phyloP scores from a whole-genome alignment of 2,888 invertebrate genomes.

The Lepidonotus clava region DNA sequence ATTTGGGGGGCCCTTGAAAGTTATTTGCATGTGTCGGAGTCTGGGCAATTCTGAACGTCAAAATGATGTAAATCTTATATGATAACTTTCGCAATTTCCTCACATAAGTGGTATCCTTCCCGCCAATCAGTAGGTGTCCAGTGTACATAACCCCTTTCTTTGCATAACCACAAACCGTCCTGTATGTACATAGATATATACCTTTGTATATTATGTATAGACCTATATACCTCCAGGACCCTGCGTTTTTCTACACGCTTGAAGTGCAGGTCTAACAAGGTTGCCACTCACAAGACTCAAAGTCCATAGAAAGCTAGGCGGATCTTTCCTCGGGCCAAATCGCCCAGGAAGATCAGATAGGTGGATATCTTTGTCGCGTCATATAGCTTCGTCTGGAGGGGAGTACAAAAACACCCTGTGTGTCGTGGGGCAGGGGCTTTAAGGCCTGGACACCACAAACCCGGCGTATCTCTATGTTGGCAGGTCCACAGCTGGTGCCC shows the following conservation, averaged over 20 bases:
- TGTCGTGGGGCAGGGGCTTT: too few relatives aligned
- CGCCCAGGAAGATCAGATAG: neutral
- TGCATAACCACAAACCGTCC: too few relatives aligned
- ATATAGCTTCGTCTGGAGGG: neutral
- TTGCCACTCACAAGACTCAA: neutral
- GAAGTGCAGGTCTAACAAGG: neutral
- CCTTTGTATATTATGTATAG: neutral
- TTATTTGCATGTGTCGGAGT: too few relatives aligned
- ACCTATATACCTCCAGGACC: neutral
- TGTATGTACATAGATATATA: too few relatives aligned
- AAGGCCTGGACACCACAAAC: neutral
- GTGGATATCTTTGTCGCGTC: neutral
- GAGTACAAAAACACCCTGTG: neutral
- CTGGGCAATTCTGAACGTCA: neutral
- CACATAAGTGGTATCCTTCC: neutral
- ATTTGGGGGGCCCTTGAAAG: too few relatives aligned
- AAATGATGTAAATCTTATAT: neutral
- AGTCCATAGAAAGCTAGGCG: neutral
- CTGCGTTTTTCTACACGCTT: neutral
- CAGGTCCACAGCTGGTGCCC: slow-evolving; percentile 12
- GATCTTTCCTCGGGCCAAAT: neutral
- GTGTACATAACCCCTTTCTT: too few relatives aligned
- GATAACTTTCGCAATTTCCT: neutral
- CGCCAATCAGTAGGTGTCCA: too few relatives aligned
- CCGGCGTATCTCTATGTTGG: slow-evolving; percentile 3